Base-by-base conservation (phyloP, 2,888 invertebrate genomes). In the Dynastes tityus region DNA sequence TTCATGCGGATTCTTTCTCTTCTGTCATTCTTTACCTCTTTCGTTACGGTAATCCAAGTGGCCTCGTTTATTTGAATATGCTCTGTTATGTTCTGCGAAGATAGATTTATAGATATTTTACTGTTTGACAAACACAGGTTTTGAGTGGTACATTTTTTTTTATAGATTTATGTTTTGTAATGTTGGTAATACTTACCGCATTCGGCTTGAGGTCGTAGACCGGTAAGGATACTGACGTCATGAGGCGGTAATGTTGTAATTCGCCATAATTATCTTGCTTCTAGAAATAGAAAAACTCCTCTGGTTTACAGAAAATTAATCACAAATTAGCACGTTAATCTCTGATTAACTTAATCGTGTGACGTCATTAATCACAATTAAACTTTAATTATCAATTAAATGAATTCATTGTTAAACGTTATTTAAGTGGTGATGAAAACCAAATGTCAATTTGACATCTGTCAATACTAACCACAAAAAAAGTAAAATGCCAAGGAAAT, bases 61-160 rank as follows among this genome's bases (percentile, higher is more conserved):
- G 95, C 96, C 93, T 96, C 96, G 92, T 96, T 97, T 92, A 96
- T 93, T 92, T 96, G 95, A 91, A 96, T 94, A 92, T 95, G 94
- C 94, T 96, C 96, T 92, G 96, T 96, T 94, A 97, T 95, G 93
- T 97, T 97, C 97, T 97, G 95, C 92, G 93, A 92, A 63, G 63
- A 63, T 32, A 49, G n/a, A 22, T 67, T 45, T n/a, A 22, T 6
- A 29, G 63, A 64, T 67, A 67, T 67, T 67, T 45, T 29, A 63
- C 45, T 32, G 63, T 63, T 63, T 63, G n/a, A n/a, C 6, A 55
- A 5, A 22, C 16, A 55, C 6, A 45, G 9, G 8, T 32, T 63
- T 29, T 22, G 55, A 27, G 13, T 63, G 29, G 5, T 40, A 22
- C 0, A 63, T 63, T 63, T 63, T 27, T 8, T 2, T 37, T 49